phyloP scores from a whole-genome alignment of 1,140 invertebrate species.

The Habropoda laboriosa region DNA sequence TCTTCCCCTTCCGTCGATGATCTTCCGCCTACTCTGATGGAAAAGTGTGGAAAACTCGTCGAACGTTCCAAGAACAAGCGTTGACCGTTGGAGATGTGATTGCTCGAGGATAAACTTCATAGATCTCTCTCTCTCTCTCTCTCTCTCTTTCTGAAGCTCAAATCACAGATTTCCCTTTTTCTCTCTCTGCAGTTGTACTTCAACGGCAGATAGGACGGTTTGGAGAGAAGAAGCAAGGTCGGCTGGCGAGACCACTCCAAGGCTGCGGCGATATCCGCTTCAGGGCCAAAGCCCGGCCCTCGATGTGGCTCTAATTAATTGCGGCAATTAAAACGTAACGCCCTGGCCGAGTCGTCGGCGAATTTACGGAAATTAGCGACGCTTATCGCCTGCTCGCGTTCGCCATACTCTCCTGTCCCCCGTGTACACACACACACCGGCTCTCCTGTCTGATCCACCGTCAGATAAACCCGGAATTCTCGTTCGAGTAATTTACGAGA shows the following conservation, averaged over 20 bases:
- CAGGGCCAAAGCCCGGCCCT: background rate
- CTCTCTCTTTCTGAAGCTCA: background rate
- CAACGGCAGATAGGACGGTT: too few relatives aligned
- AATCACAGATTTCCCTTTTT: background rate
- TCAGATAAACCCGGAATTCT: slow-evolving; percentile 7
- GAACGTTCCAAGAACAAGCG: too few relatives aligned
- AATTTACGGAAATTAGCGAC: slow-evolving; percentile 52
- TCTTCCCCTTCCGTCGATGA: too few relatives aligned
- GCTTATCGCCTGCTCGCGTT: slow-evolving; percentile 32
- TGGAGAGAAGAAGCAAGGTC: slow-evolving; percentile 39
- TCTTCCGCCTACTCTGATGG: too few relatives aligned
- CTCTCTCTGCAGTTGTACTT: background rate
- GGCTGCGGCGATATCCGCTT: slow-evolving; percentile 13
- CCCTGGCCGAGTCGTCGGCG: slow-evolving; percentile 28
- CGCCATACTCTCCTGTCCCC: background rate
- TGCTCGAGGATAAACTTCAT: too few relatives aligned
- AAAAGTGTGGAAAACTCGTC: too few relatives aligned
- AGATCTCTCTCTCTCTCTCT: too few relatives aligned
- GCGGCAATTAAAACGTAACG: slow-evolving; percentile 50
- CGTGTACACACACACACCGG: background rate
- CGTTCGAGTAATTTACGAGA: slow-evolving; percentile 17
- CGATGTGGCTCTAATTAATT: slow-evolving; percentile 38
- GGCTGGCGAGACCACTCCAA: slow-evolving; percentile 7
- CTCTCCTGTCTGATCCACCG: background rate
- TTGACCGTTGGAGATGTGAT: too few relatives aligned